Percentiles rank a stretch among this genome's conserved stretches.
Evolutionary conservation across 2,888 invertebrate species (phyloP).

Genomic region (Agrotis exclamationis): DNA sequence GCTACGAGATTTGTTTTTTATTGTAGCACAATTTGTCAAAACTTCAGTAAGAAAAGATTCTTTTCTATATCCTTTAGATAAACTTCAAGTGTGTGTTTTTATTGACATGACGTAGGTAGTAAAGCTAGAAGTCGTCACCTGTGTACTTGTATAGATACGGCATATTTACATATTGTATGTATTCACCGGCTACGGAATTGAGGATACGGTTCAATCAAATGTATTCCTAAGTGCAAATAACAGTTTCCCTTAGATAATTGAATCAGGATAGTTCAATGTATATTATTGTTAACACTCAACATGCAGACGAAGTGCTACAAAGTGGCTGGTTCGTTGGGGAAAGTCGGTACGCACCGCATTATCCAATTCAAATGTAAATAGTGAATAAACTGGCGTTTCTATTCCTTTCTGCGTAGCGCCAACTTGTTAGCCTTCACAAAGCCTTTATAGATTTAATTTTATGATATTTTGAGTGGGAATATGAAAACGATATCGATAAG

Average conservation of each 20-base stretch:
- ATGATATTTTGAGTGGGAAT: conserved; percentile 48
- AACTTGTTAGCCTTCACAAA: conserved; percentile 6
- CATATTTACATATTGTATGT: not conserved
- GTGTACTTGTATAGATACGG: not conserved
- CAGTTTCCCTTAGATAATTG: conserved; percentile 29
- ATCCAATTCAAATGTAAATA: conserved; percentile 67
- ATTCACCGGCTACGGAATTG: conserved; percentile 12
- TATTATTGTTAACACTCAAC: conserved; percentile 52
- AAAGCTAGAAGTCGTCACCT: not conserved
- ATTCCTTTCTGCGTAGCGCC: conserved; percentile 47
- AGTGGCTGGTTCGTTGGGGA: conserved; percentile 57
- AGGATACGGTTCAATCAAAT: conserved; percentile 22
- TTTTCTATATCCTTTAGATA: not conserved
- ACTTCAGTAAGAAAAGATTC: no score
- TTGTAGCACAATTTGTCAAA: not conserved
- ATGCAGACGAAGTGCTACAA: conserved; percentile 48
- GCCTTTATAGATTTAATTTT: conserved; percentile 47
- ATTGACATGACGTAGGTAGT: not conserved
- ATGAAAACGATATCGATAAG: conserved; percentile 58
- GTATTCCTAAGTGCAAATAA: conserved; percentile 36
- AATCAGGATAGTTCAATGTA: conserved; percentile 40
- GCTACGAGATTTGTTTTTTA: conserved; percentile 29
- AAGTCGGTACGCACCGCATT: conserved; percentile 60
- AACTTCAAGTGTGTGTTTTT: not conserved
- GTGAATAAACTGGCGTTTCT: conserved; percentile 62